Evolutionary conservation across 2,888 invertebrate species (phyloP).

Genomic region (Stenodera caucasica): DNA sequence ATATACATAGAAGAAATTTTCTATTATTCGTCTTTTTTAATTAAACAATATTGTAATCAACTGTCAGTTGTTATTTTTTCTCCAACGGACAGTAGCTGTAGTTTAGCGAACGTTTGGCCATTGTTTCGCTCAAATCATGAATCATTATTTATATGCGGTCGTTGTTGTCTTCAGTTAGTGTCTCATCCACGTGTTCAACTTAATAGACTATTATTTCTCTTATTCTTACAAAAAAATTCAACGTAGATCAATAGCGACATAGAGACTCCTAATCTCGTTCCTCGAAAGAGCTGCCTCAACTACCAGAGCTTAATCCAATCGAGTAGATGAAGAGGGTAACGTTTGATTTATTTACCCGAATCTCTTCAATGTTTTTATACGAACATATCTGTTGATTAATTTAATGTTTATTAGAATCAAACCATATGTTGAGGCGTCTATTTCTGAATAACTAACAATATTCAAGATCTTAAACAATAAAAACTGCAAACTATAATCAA

Average conservation of each 20-base stretch:
- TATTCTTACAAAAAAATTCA: constrained; percentile 11
- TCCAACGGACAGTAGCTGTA: not conserved
- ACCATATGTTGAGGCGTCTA: not conserved
- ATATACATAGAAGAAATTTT: not conserved
- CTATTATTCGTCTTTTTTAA: not conserved
- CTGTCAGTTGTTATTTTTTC: not conserved
- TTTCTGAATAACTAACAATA: no score
- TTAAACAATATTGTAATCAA: not conserved
- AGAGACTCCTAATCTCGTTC: no score
- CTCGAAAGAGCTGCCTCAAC: no score
- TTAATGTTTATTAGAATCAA: constrained; percentile 3
- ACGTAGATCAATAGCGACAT: constrained; percentile 18
- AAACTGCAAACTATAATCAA: not conserved
- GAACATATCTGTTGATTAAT: constrained; percentile 1
- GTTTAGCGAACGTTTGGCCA: constrained; percentile 27
- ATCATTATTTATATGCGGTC: constrained; percentile 37
- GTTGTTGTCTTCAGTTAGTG: constrained; percentile 1
- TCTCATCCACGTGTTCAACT: constrained; percentile 27
- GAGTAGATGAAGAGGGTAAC: constrained; percentile 7
- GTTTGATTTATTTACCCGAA: constrained; percentile 5
- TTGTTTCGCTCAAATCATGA: constrained; percentile 41
- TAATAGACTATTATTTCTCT: constrained; percentile 23
- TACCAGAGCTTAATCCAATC: no score
- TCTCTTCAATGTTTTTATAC: not conserved
- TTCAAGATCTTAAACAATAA: not conserved